Percentiles rank a stretch among this genome's conserved stretches.
These are phyloP conservation scores for Heliangelus exortis DNA, from an alignment of 2,797 vertebrate genomes.

Conservation along the genomic window DNA sequence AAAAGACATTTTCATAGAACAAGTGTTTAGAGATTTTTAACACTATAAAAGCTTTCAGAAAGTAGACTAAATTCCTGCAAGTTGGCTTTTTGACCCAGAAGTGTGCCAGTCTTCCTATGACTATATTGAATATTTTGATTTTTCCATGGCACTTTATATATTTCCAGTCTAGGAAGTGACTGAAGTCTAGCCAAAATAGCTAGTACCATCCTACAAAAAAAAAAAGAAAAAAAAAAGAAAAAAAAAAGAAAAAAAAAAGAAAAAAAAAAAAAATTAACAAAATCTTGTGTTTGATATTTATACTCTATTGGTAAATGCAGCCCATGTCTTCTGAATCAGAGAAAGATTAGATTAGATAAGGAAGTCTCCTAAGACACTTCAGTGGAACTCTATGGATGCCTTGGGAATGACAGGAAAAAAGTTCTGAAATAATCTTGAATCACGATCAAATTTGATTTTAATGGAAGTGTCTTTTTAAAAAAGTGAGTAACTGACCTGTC, in stretches of 20 bases:
- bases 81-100: not conserved
- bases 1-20: not conserved
- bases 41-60: not conserved
- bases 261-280: too few species aligned
- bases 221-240: too few species aligned
- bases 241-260: too few species aligned
- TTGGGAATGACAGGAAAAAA: conserved; percentile 6
- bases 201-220: not conserved
- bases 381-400: not conserved
- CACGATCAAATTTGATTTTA: conserved; percentile 52
- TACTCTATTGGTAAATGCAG: not conserved
- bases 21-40: not conserved
- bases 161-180: not conserved
- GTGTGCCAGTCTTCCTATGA: not conserved
- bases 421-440: conserved; percentile 28
- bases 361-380: not conserved
- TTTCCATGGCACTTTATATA: not conserved
- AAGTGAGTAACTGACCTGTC: conserved; percentile 47
- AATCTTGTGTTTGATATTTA: not conserved
- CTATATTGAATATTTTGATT: not conserved
- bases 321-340: not conserved
- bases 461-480: conserved; percentile 26
- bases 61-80: not conserved
- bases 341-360: not conserved
- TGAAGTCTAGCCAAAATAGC: not conserved